phyloP scores from a whole-genome alignment of 1,140 invertebrate genomes.

The Ceratina calcarata region DNA sequence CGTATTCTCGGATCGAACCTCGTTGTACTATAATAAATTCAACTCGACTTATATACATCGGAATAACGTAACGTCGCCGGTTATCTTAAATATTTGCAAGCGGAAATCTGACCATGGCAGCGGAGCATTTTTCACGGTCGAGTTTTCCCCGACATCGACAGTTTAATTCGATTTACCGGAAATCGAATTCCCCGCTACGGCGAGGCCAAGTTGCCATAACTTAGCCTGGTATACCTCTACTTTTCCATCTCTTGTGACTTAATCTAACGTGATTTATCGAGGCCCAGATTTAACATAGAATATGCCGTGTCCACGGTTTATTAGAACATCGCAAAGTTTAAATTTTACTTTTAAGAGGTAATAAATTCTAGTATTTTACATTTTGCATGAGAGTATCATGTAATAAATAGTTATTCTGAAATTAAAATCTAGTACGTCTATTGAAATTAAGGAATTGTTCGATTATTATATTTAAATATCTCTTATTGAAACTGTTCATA shows the following conservation, averaged over 20 bases:
- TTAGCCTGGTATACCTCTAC: background rate
- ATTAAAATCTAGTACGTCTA: too few relatives aligned
- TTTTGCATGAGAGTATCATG: too few relatives aligned
- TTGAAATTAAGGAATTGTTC: too few relatives aligned
- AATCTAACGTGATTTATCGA: slow-evolving; percentile 18
- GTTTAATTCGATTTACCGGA: slow-evolving; percentile 4
- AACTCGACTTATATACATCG: too few relatives aligned
- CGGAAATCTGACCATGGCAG: background rate
- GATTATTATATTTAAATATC: too few relatives aligned
- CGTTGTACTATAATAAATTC: too few relatives aligned
- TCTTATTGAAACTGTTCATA: too few relatives aligned
- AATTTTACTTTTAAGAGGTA: too few relatives aligned
- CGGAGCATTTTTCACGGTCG: background rate
- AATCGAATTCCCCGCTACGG: background rate
- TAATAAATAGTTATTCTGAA: too few relatives aligned
- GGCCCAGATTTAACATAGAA: background rate
- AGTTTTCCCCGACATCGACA: background rate
- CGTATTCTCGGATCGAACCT: background rate
- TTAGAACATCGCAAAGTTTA: too few relatives aligned
- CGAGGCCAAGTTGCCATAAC: slow-evolving; percentile 2
- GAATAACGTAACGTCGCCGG: background rate
- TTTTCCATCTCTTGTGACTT: background rate
- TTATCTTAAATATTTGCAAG: background rate
- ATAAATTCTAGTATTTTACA: too few relatives aligned
- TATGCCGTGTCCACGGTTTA: too few relatives aligned